Evolutionary conservation across 2,888 invertebrate species (phyloP), one percentile per base, ranked within the genome.

Genomic region (Cenopis cana): DNA sequence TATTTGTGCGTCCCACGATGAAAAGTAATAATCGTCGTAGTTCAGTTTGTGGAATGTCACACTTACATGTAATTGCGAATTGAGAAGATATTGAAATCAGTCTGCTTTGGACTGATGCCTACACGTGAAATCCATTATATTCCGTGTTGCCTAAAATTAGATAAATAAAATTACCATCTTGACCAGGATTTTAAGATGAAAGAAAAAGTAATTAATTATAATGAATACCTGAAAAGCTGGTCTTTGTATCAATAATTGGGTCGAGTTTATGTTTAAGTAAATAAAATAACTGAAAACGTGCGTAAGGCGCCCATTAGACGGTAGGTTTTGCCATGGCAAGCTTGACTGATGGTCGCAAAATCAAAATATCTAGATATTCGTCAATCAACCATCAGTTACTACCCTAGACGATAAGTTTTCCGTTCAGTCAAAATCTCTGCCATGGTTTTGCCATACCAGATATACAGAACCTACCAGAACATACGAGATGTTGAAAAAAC

Each of bases 401-500:
- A n/a, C n/a, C n/a, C n/a, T n/a, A n/a, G n/a, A n/a, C n/a, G n/a
- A n/a, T n/a, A n/a, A n/a, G n/a, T n/a, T n/a, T n/a, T n/a, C n/a
- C n/a, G n/a, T n/a, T n/a, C n/a, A n/a, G n/a, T n/a, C n/a, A n/a
- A n/a, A n/a, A n/a, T n/a, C n/a, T n/a, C n/a, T n/a, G n/a, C n/a
- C n/a, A n/a, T n/a, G n/a, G n/a, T n/a, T n/a, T n/a, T n/a, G n/a
- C n/a, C n/a, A n/a, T n/a, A n/a, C n/a, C n/a, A n/a, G n/a, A n/a
- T n/a, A n/a, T n/a, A n/a, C n/a, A n/a, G n/a, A n/a, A n/a, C n/a
- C n/a, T n/a, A 83, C 76, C 76, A 75, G 77, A 82, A 82, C 77
- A 85, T 80, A 77, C 78, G 81, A 89, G 87, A 87, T 87, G 84
- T 86, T 87, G 83, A 87, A 89, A 83, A 88, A 90, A 90, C 86